phyloP scores from a whole-genome alignment of 2,888 invertebrate species.

The Micropterix aruncella region DNA sequence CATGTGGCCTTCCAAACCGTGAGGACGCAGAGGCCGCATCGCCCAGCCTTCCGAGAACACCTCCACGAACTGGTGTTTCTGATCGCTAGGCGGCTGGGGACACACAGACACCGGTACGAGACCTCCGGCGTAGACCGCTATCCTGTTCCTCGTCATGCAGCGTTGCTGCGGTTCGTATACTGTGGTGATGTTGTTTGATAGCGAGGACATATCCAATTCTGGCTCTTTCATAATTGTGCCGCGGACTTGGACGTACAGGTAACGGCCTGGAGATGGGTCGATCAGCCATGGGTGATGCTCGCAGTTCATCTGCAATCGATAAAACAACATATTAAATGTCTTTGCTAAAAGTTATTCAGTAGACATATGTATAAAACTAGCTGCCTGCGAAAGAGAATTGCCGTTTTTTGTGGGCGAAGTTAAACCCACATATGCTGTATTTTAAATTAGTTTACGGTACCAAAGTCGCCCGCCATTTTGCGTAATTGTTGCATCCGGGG shows the following conservation, averaged over 20 bases:
- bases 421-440: too few species aligned
- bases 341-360: too few species aligned
- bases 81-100: conserved; percentile 30
- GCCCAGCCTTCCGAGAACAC: conserved; percentile 78
- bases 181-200: conserved; percentile 41
- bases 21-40: conserved; percentile 39
- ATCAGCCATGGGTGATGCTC: conserved; percentile 70
- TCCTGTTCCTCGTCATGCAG: conserved; percentile 65
- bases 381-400: too few species aligned
- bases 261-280: conserved; percentile 60
- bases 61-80: conserved; percentile 55
- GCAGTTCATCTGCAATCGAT: conserved; percentile 64
- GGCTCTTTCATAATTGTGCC: conserved; percentile 44
- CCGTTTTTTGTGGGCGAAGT: too few species aligned
- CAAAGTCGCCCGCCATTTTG: too few species aligned
- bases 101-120: conserved; percentile 45
- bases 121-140: conserved; percentile 63
- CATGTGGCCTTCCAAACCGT: conserved; percentile 41
- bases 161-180: conserved; percentile 38
- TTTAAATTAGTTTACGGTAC: too few species aligned
- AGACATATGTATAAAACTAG: too few species aligned
- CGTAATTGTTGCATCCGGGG: too few species aligned
- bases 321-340: too few species aligned
- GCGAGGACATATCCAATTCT: conserved; percentile 32
- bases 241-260: conserved; percentile 63